These are phyloP conservation scores for Drosophila kuntzei DNA, from an alignment of 2,888 invertebrate species.

Conservation along the genomic window DNA sequence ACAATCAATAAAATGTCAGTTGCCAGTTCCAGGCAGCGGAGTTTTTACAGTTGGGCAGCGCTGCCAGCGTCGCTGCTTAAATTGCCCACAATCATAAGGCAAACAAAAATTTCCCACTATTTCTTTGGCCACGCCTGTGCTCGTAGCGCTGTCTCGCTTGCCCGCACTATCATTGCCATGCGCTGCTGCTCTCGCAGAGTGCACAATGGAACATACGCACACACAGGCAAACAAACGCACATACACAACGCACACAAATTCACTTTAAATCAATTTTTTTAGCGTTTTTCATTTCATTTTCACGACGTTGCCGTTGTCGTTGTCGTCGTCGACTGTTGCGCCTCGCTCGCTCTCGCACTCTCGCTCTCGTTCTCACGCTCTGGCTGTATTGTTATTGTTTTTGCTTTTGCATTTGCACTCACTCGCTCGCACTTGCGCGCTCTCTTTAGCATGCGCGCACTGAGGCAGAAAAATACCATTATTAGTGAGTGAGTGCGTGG, in stretches of 20 bases:
- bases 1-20: conserved; percentile 82
- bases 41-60: conserved; percentile 22
- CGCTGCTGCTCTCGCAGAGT: conserved; percentile 14
- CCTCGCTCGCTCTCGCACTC: conserved; percentile 42
- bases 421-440: conserved; percentile 14
- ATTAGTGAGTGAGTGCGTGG: conserved; percentile 44
- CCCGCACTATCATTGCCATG: background rate
- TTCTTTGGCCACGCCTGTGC: conserved; percentile 67
- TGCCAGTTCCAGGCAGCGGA: conserved; percentile 37
- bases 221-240: conserved; percentile 23
- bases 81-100: conserved; percentile 32
- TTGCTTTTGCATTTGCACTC: conserved; percentile 2
- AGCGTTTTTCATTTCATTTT: conserved; percentile 79
- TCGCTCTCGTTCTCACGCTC: conserved; percentile 15
- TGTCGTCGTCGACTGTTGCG: conserved; percentile 64
- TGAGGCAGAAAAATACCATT: conserved; percentile 79
- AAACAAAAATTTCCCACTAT: conserved; percentile 77
- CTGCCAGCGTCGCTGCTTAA: conserved; percentile 48
- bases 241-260: conserved; percentile 57
- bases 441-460: conserved; percentile 48
- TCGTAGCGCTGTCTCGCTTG: conserved; percentile 45
- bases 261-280: conserved; percentile 81
- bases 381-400: background rate
- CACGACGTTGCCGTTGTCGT: conserved; percentile 50
- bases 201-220: conserved; percentile 7